These are phyloP conservation scores for Bruchidius siliquastri DNA, from an alignment of 2,888 invertebrate species.

Conservation along the genomic window DNA sequence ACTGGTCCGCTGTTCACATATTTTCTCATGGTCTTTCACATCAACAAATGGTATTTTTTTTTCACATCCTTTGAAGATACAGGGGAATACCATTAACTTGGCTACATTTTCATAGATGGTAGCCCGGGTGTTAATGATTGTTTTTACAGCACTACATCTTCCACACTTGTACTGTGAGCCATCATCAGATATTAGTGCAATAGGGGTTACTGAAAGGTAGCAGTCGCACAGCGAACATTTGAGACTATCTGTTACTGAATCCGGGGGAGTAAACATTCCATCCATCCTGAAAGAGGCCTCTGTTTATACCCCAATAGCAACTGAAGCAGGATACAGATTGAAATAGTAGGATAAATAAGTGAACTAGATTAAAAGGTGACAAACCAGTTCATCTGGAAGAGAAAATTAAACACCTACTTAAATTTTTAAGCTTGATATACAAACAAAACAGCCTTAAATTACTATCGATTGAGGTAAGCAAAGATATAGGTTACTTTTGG, in stretches of 20 bases:
- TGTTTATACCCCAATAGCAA: neutral
- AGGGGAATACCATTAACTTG: conserved; percentile 19
- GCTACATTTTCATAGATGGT: conserved; percentile 20
- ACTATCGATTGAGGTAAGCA: neutral
- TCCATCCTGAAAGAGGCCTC: conserved; percentile 9
- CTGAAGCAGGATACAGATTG: neutral
- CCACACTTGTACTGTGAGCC: conserved; percentile 23
- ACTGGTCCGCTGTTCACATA: conserved; percentile 13
- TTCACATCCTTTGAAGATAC: conserved; percentile 15
- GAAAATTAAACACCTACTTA: neutral
- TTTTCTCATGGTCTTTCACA: conserved; percentile 20
- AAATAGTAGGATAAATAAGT: neutral
- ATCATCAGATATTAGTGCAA: conserved; percentile 20
- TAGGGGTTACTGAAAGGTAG: conserved; percentile 17
- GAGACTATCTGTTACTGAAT: conserved; percentile 13
- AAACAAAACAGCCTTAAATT: neutral
- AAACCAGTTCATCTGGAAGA: neutral
- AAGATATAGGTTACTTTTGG: neutral
- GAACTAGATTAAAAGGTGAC: neutral
- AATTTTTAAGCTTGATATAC: neutral
- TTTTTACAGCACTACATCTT: conserved; percentile 18
- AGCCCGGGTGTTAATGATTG: conserved; percentile 16
- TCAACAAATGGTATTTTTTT: conserved; percentile 16
- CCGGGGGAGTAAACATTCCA: conserved; percentile 15
- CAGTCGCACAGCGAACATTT: conserved; percentile 20